Percentiles rank a stretch among this genome's conserved stretches.
phyloP scores from a whole-genome alignment of 2,797 vertebrate genomes.

The Pangasius macronema region DNA sequence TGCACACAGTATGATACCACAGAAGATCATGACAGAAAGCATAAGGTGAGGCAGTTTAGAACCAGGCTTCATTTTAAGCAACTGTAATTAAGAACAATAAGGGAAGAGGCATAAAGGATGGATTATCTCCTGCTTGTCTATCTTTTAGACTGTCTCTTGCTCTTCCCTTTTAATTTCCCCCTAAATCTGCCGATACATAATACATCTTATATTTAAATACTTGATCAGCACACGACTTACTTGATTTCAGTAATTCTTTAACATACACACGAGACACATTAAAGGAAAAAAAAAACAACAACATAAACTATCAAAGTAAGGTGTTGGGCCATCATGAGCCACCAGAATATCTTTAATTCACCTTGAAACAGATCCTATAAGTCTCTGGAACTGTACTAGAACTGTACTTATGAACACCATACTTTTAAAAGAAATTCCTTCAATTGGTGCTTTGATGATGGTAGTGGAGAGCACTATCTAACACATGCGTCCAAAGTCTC shows the following conservation, averaged over 20 bases:
- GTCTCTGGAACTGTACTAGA: background rate
- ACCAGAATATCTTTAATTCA: background rate
- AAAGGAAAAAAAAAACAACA: background rate
- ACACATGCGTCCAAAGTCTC: background rate
- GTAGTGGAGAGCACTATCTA: background rate
- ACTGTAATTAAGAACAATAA: conserved; percentile 96
- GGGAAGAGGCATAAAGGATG: conserved; percentile 90
- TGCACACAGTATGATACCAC: conserved; percentile 27
- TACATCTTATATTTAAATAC: background rate
- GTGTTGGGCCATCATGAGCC: background rate
- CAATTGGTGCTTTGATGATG: background rate
- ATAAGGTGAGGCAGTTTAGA: conserved; percentile 51
- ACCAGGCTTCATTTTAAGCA: conserved; percentile 82
- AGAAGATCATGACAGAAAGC: conserved; percentile 53
- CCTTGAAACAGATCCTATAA: background rate
- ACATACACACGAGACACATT: background rate
- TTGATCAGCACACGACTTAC: background rate
- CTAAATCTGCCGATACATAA: background rate
- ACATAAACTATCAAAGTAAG: background rate
- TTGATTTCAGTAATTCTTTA: background rate
- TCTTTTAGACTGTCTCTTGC: conserved; percentile 48
- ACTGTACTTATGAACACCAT: background rate
- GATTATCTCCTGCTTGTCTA: conserved; percentile 78
- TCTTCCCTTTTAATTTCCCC: conserved; percentile 26
- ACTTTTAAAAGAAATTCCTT: background rate